Percentiles rank a stretch among this genome's conserved stretches.
Conservation (phyloP, 2,797 vertebrate species). For the Anomalospiza imberbis region DNA sequence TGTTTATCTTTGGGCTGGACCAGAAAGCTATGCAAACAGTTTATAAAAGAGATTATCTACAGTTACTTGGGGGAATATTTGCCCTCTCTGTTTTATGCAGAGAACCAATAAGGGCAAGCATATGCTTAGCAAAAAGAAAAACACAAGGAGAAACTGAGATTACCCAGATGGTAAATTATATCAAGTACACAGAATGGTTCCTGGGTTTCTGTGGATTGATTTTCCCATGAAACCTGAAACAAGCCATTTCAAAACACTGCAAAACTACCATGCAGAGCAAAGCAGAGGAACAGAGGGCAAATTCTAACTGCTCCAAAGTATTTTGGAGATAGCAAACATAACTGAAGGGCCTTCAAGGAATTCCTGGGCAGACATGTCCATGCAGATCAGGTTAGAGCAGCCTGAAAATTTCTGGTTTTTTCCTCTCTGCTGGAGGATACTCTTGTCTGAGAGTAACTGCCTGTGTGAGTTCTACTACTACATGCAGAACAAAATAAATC, state of each 20-base stretch:
- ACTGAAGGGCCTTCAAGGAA: not conserved
- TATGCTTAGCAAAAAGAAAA: not conserved
- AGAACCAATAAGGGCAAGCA: not conserved
- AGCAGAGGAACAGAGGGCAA: not conserved
- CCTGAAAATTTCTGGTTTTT: not conserved
- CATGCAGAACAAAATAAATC: not conserved
- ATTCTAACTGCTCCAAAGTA: not conserved
- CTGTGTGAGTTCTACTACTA: not conserved
- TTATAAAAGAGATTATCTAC: constrained; percentile 32
- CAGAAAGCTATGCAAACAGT: constrained; percentile 26
- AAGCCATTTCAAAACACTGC: not conserved
- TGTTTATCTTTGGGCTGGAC: constrained; percentile 28
- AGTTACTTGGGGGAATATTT: constrained; percentile 13
- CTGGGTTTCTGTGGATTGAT: not conserved
- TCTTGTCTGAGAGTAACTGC: not conserved
- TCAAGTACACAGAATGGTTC: not conserved
- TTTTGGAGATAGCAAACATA: not conserved
- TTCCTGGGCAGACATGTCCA: not conserved
- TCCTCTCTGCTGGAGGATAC: not conserved
- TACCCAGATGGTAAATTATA: not conserved
- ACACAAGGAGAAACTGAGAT: not conserved
- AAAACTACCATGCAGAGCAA: not conserved
- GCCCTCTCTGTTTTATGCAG: not conserved
- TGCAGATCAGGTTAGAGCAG: not conserved
- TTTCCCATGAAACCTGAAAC: not conserved